Percentiles rank a stretch among this genome's conserved stretches.
These are phyloP conservation scores for Bos javanicus DNA, from an alignment of 2,113 vertebrate species.

Conservation along the genomic window DNA sequence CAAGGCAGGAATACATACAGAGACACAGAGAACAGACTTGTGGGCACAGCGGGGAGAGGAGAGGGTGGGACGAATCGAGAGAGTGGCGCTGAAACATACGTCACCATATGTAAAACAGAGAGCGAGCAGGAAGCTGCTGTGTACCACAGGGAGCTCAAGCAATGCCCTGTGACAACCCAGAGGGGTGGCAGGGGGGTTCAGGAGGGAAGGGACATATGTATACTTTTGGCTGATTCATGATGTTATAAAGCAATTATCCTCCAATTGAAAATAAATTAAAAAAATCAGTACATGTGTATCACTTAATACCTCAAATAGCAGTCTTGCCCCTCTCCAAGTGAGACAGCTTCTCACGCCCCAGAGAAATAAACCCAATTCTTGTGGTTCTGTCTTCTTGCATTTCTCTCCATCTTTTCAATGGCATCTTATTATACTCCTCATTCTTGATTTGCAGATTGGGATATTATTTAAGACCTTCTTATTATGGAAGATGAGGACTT, in stretches of 20 bases:
- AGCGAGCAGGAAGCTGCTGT: background rate
- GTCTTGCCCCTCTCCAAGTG: background rate
- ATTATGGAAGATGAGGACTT: constrained; percentile 16
- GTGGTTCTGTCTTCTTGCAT: background rate
- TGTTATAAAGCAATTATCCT: background rate
- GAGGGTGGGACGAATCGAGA: background rate
- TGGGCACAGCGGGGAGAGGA: background rate
- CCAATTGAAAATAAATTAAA: background rate
- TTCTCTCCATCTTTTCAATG: constrained; percentile 1
- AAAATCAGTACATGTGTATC: background rate
- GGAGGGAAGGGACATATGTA: background rate
- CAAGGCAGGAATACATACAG: background rate
- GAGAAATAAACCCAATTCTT: background rate
- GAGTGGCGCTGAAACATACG: background rate
- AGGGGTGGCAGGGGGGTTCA: background rate
- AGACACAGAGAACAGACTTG: background rate
- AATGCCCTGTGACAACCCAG: background rate
- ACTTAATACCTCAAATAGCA: background rate
- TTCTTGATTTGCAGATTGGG: constrained; percentile 3
- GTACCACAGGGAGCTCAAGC: background rate
- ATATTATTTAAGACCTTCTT: constrained; percentile 15
- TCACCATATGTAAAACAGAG: background rate
- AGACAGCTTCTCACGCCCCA: background rate
- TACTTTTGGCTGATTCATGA: background rate
- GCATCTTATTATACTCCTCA: background rate